Conservation (phyloP, 2,113 vertebrate species). For the Geococcyx californianus region DNA sequence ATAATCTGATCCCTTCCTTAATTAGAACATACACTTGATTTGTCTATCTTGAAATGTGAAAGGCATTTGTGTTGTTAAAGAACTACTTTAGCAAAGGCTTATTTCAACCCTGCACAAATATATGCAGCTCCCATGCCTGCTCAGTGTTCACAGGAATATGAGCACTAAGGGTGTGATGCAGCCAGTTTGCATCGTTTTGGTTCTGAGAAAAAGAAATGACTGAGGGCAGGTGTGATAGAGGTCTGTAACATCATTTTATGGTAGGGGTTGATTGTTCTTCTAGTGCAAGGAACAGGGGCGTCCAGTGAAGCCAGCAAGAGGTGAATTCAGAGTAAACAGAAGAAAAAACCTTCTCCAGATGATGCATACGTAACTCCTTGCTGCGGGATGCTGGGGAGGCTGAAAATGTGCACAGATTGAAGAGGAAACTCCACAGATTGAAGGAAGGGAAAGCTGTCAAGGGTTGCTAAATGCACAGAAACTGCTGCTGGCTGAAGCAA, state of each 20-base stretch:
- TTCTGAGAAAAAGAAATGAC: background rate
- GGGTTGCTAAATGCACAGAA: background rate
- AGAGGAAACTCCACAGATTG: fast-evolving
- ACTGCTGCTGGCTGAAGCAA: background rate
- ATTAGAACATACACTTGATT: background rate
- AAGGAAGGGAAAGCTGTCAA: background rate
- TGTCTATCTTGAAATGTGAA: background rate
- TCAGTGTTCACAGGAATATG: background rate
- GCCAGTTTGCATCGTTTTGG: background rate
- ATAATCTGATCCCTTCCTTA: constrained; percentile 15
- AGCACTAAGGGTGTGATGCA: background rate
- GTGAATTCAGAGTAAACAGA: background rate
- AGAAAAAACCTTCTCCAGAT: background rate
- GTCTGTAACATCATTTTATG: background rate
- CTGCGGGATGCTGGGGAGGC: background rate
- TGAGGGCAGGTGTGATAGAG: background rate
- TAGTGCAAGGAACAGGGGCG: background rate
- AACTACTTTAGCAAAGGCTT: constrained; percentile 3
- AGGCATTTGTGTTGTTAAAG: constrained; percentile 15
- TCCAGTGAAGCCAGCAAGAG: background rate
- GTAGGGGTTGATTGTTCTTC: background rate
- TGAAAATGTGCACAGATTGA: background rate
- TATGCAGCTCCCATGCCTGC: background rate
- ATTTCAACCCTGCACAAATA: background rate
- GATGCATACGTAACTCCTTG: background rate